Evolutionary conservation across 2,797 vertebrate species (phyloP).

Genomic region (Chaenodraco wilsoni): DNA sequence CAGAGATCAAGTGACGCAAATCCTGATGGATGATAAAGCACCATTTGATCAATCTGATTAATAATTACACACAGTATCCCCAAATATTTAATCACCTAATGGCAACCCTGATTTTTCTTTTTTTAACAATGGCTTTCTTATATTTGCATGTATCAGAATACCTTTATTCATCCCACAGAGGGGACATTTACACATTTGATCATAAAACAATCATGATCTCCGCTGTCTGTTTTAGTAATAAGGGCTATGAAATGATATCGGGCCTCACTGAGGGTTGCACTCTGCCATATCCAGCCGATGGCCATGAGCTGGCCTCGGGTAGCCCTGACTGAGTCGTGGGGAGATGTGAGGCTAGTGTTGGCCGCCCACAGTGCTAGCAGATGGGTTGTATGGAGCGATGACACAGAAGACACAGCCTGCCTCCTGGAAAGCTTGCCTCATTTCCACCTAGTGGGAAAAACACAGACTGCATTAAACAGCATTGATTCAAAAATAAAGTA

Average conservation of each 20-base stretch:
- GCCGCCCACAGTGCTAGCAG: slow-evolving; percentile 23
- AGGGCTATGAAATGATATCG: neutral
- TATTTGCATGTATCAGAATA: neutral
- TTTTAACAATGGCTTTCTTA: neutral
- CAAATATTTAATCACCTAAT: neutral
- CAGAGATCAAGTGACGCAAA: neutral
- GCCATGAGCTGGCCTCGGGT: neutral
- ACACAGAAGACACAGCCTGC: slow-evolving; percentile 87
- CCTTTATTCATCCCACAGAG: too few species aligned
- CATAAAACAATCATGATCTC: neutral
- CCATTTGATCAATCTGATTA: neutral
- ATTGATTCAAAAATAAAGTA: neutral
- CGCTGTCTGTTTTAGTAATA: neutral
- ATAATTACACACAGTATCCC: neutral
- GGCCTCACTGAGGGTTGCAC: neutral
- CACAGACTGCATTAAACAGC: slow-evolving; percentile 42
- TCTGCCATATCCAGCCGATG: neutral
- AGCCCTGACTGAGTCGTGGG: slow-evolving; percentile 14
- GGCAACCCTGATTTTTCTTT: neutral
- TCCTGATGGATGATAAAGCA: neutral
- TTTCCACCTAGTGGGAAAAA: slow-evolving; percentile 81
- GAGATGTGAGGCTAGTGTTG: slow-evolving; percentile 40
- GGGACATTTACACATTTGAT: too few species aligned
- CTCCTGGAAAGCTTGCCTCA: slow-evolving; percentile 87
- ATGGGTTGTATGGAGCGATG: slow-evolving; percentile 80